Evolutionary conservation across 1,140 invertebrate genomes (phyloP).

Genomic region (Nixonia krombeini): DNA sequence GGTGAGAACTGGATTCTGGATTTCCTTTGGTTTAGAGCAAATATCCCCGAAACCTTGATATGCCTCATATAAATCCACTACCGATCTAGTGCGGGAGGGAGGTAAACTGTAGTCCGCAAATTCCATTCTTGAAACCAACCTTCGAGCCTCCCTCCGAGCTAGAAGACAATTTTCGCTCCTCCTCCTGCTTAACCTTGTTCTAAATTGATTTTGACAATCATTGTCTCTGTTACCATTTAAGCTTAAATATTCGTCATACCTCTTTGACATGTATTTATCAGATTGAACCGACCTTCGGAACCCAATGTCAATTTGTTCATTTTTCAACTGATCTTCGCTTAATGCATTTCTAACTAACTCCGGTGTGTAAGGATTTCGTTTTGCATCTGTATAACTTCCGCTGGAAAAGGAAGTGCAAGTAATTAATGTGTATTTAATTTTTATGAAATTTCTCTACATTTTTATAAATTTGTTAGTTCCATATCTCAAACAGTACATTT

Average conservation of each 20-base stretch:
- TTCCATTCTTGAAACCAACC: conserved; percentile 48
- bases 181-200: conserved; percentile 24
- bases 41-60: conserved; percentile 18
- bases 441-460: too few species aligned
- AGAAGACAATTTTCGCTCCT: conserved; percentile 59
- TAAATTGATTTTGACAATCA: conserved; percentile 2
- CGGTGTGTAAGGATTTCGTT: conserved; percentile 41
- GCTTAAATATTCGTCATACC: neutral
- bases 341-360: conserved; percentile 28
- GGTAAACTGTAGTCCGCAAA: conserved; percentile 1
- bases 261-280: too few species aligned
- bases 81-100: conserved; percentile 12
- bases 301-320: conserved; percentile 1
- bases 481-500: too few species aligned
- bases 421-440: too few species aligned
- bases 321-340: conserved; percentile 21
- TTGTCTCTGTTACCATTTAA: conserved; percentile 23
- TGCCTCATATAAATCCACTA: neutral
- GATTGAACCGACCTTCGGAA: conserved; percentile 24
- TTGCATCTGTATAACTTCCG: conserved; percentile 55
- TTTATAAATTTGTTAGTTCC: too few species aligned
- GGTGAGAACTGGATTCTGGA: too few species aligned
- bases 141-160: conserved; percentile 33
- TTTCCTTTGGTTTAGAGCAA: conserved; percentile 9
- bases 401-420: conserved; percentile 6